Conservation (phyloP, 2,888 invertebrate genomes). For the Caenorhabditis auriculariae region DNA sequence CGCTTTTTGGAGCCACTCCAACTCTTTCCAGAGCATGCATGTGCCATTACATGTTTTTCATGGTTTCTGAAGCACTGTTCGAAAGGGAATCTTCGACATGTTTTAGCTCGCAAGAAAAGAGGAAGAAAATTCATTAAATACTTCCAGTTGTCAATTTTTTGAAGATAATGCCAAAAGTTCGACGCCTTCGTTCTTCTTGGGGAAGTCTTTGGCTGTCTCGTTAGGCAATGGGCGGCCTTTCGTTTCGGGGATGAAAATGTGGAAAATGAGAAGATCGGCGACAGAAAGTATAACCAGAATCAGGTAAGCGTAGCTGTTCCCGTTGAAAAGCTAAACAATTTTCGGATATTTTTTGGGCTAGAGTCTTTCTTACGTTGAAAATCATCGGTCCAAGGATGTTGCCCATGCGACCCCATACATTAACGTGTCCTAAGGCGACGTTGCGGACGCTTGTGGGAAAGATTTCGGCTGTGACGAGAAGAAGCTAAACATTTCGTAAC, state of each 20-base stretch:
- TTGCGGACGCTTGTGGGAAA: constrained; percentile 46
- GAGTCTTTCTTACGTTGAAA: constrained; percentile 15
- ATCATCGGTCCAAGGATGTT: constrained; percentile 44
- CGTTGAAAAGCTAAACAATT: constrained; percentile 1
- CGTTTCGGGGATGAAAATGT: constrained; percentile 41
- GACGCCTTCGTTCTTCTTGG: no score
- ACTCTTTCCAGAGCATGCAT: no score
- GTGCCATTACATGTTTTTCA: no score
- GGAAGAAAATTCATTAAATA: no score
- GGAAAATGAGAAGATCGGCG: constrained; percentile 27
- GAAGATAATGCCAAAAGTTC: no score
- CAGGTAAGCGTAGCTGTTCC: constrained; percentile 24
- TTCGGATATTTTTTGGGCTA: no score
- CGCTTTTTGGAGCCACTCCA: no score
- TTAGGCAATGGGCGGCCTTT: constrained; percentile 34
- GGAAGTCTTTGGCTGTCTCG: no score
- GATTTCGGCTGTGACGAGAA: constrained; percentile 36
- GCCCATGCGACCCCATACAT: constrained; percentile 42
- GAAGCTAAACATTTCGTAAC: constrained; percentile 6
- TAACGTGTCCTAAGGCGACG: constrained; percentile 38
- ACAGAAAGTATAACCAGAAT: constrained; percentile 28
- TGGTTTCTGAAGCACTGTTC: no score
- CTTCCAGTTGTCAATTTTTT: no score
- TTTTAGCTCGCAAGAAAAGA: no score
- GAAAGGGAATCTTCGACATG: no score